Base-by-base conservation (phyloP, 2,113 vertebrate genomes). In the Caranx ignobilis region DNA sequence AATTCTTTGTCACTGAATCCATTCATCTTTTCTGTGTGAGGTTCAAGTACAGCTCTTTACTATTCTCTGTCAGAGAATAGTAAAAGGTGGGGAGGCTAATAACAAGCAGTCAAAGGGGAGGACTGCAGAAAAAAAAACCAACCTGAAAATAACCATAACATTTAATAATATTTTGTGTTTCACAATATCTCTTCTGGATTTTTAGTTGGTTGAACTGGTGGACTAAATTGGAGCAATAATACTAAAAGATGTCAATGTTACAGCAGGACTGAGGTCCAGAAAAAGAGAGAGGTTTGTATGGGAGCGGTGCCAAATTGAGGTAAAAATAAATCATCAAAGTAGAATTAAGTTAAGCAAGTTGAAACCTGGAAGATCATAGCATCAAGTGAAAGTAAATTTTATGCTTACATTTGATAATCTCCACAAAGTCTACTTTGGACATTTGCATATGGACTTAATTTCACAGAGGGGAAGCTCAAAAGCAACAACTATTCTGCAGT, bases 21-120 rank as follows among this genome's bases (percentile, higher is more conserved):
- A 2, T 39, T 32, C 10, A n/a, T 19, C 52, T 78, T 78, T 39
- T 61, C 65, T 11, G 56, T 75, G 31, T 77, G 59, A 79, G 63
- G 75, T 70, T 75, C 59, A 47, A 57, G 72, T 41, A 50, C 32
- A 9, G 31, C 39, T 35, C 19, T 21, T 72, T 26, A 26, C 26
- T 26, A 26, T 26, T 37, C 71, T 52, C 18, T 18, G 26, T 65
- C 12, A 31, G 26, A 35, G 69, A 74, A 70, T 6, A 56, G 41
- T 11, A 21, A 1, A 26, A 75, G 71, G 45, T 43, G 19, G 54
- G 26, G 26, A 26, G 26, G 26, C 26, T 26, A 26, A 26, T 26
- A 26, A 26, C 26, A 26, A 26, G 26, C 26, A 26, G 26, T 26
- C 26, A 26, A 26, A 26, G 26, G 26, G 1, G 39, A n/a, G 41